These are phyloP conservation scores for Silurus lanzhouensis DNA, from an alignment of 2,797 vertebrate species.

Conservation along the genomic window DNA sequence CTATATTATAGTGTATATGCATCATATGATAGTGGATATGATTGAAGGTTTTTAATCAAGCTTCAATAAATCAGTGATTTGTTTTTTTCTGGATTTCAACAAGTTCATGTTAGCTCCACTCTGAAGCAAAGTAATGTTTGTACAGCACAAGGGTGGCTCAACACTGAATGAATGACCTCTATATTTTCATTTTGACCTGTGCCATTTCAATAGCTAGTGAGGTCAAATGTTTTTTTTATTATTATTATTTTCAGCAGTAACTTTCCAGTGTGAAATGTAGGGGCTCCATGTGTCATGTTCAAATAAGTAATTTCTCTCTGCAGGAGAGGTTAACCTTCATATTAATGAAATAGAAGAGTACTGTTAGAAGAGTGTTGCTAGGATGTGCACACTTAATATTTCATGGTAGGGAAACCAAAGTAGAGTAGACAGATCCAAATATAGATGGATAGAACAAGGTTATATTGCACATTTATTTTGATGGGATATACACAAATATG, in stretches of 20 bases:
- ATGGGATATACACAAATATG: too few species aligned
- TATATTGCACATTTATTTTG: neutral
- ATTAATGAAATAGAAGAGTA: slow-evolving; percentile 34
- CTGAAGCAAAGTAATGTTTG: neutral
- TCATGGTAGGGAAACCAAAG: slow-evolving; percentile 31
- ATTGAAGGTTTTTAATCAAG: neutral
- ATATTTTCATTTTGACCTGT: slow-evolving; percentile 2
- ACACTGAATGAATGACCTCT: slow-evolving; percentile 8
- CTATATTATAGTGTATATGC: too few species aligned
- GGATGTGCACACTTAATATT: slow-evolving; percentile 36
- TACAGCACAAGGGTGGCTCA: neutral
- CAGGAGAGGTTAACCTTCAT: slow-evolving; percentile 3
- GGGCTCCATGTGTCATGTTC: slow-evolving; percentile 16
- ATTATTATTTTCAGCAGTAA: neutral
- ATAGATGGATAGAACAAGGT: neutral
- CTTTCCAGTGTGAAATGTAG: neutral
- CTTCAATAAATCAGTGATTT: slow-evolving; percentile 1
- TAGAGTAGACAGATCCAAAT: slow-evolving; percentile 26
- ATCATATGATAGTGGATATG: neutral
- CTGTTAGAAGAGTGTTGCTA: slow-evolving; percentile 1
- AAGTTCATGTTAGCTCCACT: neutral
- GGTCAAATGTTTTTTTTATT: neutral
- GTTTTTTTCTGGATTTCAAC: neutral
- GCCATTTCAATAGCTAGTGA: neutral
- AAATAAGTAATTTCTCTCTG: slow-evolving; percentile 42